These are phyloP conservation scores for Ormia ochracea DNA, from an alignment of 2,888 invertebrate genomes.

Conservation along the genomic window DNA sequence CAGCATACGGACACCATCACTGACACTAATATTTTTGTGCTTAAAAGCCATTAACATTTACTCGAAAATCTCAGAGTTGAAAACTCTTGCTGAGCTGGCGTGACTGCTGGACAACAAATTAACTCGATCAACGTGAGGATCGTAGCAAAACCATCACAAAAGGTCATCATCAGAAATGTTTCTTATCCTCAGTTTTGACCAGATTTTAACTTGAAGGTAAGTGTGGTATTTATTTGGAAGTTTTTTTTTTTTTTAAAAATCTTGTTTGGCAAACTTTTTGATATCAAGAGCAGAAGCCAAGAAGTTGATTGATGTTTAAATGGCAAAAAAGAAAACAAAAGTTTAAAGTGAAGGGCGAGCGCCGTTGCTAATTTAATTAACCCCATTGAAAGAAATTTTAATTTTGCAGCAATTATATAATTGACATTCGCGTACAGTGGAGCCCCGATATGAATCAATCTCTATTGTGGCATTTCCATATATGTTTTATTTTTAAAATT, in stretches of 20 bases:
- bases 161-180: neutral
- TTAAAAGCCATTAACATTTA: constrained; percentile 9
- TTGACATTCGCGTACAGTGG: too few relatives aligned
- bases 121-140: constrained; percentile 13
- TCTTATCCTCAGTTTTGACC: constrained; percentile 15
- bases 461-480: too few relatives aligned
- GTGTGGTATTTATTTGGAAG: neutral
- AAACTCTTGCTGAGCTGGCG: neutral
- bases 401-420: neutral
- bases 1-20: neutral
- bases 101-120: constrained; percentile 14
- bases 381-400: neutral
- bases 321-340: constrained; percentile 1
- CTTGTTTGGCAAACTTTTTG: neutral
- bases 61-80: neutral
- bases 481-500: too few relatives aligned
- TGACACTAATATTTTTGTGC: neutral
- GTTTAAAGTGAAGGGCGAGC: neutral
- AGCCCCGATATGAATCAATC: too few relatives aligned
- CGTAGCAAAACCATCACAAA: neutral
- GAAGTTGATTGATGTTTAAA: constrained; percentile 49
- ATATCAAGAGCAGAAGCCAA: constrained; percentile 4
- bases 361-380: constrained; percentile 5
- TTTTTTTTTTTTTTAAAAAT: neutral
- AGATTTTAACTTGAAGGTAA: constrained; percentile 14